Base-by-base conservation (phyloP, 2,888 invertebrate genomes). In the Drosophila ustulata region DNA sequence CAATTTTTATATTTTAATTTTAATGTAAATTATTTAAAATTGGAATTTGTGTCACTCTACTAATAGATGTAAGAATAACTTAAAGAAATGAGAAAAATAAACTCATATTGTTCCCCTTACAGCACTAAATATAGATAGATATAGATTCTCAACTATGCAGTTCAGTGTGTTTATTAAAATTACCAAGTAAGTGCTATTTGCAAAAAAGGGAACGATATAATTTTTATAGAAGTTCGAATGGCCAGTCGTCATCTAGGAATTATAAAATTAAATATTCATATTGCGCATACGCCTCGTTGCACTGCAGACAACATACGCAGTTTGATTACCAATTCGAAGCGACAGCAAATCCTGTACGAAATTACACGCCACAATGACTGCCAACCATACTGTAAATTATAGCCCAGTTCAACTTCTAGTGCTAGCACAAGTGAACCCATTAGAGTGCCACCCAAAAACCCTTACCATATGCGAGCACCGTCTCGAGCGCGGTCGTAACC, bases 191-290 rank as follows among this genome's bases (percentile, higher is more conserved):
- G 56, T 71, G 59, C 34, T 30, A n/a, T 59, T 43, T 46, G 61
- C 45, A 50, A 59, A 52, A 23, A 66, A 43, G 61, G 26, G 34
- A 45, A 41, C 43, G 39, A 39, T 67, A 64, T 61, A 76, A 56
- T 64, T 49, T 32, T 4, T 5, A 37, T 34, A 62, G 50, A 51
- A 39, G 9, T 51, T 51, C 32, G 58, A 13, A 56, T 65, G 67
- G 46, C 57, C 57, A 51, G 61, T 65, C 61, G 64, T 64, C 71
- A 75, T 69, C 62, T 46, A 37, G 37, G n/a, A 72, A 83, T 81
- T 82, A 72, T 63, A 7, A 39, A 69, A 73, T 87, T 58, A 83
- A 71, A 78, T 71, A 83, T 87, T 82, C 82, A 87, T 73, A 82
- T 84, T 80, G 69, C 68, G 66, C 61, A 86, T 81, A 86, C 87